Conservation (phyloP, 2,113 vertebrate genomes). For the Monopterus albus region DNA sequence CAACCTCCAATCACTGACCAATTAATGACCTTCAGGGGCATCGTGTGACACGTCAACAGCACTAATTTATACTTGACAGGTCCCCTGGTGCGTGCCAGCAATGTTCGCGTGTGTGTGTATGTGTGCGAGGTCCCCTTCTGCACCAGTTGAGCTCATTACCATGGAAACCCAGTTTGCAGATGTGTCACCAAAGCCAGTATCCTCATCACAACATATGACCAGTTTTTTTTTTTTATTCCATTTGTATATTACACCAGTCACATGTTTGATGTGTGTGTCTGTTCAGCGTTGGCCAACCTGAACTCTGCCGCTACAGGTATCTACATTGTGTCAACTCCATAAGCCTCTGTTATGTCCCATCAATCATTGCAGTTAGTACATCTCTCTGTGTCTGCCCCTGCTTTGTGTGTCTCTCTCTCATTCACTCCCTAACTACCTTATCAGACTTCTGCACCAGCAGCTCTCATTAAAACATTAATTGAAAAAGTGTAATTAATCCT, state of each 20-base stretch:
- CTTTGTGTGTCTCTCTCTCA: conserved; percentile 42
- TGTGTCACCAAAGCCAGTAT: conserved; percentile 42
- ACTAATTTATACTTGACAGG: conserved; percentile 81
- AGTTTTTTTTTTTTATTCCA: conserved; percentile 36
- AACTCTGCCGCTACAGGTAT: conserved; percentile 18
- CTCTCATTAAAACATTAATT: conserved; percentile 87
- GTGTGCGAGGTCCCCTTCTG: conserved; percentile 38
- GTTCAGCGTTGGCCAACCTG: conserved; percentile 15
- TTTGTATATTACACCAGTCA: conserved; percentile 5
- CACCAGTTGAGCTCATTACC: conserved; percentile 79
- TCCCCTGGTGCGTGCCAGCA: conserved; percentile 69
- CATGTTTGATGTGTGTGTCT: not conserved
- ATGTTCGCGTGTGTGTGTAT: conserved; percentile 26
- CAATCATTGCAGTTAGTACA: conserved; percentile 52
- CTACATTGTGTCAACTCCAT: conserved; percentile 47
- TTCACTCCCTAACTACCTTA: conserved; percentile 80
- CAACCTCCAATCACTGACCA: conserved; percentile 80
- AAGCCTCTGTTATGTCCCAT: conserved; percentile 53
- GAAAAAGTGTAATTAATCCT: conserved; percentile 89
- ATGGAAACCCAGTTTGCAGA: conserved; percentile 66
- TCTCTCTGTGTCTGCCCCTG: conserved; percentile 44
- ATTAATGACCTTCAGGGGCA: conserved; percentile 79
- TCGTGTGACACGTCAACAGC: conserved; percentile 76
- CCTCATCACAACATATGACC: conserved; percentile 26
- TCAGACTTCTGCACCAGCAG: conserved; percentile 83